Evolutionary conservation across 2,113 vertebrate genomes (phyloP), one percentile per base, ranked within the genome.

Genomic region (Pteruthius melanotis): DNA sequence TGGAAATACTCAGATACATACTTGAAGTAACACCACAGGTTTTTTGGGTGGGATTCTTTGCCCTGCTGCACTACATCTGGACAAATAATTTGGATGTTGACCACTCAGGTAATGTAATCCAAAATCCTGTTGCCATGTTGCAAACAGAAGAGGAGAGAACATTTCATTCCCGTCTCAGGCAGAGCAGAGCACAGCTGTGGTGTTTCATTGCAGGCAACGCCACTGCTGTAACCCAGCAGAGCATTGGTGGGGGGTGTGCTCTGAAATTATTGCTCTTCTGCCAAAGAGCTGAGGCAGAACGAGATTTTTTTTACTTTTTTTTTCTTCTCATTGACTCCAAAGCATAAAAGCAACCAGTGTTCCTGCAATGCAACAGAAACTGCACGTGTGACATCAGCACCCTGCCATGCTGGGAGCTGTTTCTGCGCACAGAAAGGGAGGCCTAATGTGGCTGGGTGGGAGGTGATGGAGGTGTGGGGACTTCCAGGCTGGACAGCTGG

Each of bases 51-150:
- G 42, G 50, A 69, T 74, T 80, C 75, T 91, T 92, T 83, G n/a
- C 71, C 69, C 31, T 75, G 59, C 83, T 76, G 16, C 17, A 24
- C 56, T 83, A 15, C 4, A 11, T 93, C 94, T 96, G 91, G 78
- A 94, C 79, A 91, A 97, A 95, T 87, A 74, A 95, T 95, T 71
- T 91, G 91, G 61, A 95, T 75, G 71, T 40, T 79, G 61, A 88
- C 92, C 75, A 52, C 64, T 77, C 66, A 83, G 80, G 66, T 87
- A 77, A 69, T 6, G 37, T 61, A 94, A 92, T 86, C 65, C 23
- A 13, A 81, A 97, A 86, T 81, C 68, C 66, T 50, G 42, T 65
- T 17, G 18, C 85, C 27, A 9, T 68, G 57, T 33, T 89, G 60
- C 75, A 77, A 85, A 80, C 63, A 74, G 76, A 90, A 61, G 64